Evolutionary conservation across 1,140 invertebrate genomes (phyloP), one percentile per base, ranked within the genome.

Genomic region (Drosophila athabasca): DNA sequence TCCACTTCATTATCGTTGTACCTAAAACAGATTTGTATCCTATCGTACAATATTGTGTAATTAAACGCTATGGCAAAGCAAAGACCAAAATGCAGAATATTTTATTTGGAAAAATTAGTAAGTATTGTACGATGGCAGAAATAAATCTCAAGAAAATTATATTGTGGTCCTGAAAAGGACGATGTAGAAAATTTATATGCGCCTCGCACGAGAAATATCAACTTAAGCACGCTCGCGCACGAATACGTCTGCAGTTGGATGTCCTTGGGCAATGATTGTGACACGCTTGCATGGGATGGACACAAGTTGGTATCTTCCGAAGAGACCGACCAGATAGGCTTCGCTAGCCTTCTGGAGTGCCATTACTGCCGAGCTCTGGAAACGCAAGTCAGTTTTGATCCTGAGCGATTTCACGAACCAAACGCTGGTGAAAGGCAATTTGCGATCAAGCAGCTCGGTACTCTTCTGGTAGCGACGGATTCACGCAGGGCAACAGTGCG

Each of bases 211-310:
- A 7, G 24, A 7, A 29, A 29, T 29, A 7, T 29, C 1, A 1
- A 29, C 80, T 94, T 94, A 95, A 92, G 94, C 94, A 76, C 95
- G 93, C 91, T 96, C 95, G 44, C 95, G n/a, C 95, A 71, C 95
- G 93, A 66, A 96, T 95, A 91, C 96, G 94, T 81, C 96, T 93
- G 96, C 96, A 97, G 91, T 84, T 97, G 97, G 77, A 98, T 97
- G 87, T 97, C 96, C 92, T 97, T 98, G 4, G 96, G 17, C 96
- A 97, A 97, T 97, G 72, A 97, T 97, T 62, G 97, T 97, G 15
- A 19, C 97, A 74, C 97, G 94, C 92, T 97, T 98, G 58, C 97
- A 87, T 98, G 97, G 97, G 84, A 98, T 58, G 97, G 96, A 91
- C 95, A 96, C 92, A 96, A 92, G 91, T 96, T 96, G 41, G 96